Evolutionary conservation across 2,113 vertebrate genomes (phyloP).

Genomic region (Pao palembangensis): DNA sequence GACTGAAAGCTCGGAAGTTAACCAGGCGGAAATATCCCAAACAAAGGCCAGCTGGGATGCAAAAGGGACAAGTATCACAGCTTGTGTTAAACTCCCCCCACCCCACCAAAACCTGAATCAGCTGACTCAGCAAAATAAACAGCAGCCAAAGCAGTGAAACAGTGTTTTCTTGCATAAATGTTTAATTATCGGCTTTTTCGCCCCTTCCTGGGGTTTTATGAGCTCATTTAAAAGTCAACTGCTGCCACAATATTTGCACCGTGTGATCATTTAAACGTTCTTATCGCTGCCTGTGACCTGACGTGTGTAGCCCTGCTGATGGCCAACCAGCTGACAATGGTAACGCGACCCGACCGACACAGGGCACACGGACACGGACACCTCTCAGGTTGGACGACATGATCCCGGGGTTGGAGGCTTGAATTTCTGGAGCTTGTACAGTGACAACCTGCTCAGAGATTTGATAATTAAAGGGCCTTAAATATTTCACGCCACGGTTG

Average conservation of each 20-base stretch:
- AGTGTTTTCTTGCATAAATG: slow-evolving; percentile 1
- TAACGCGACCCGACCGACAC: slow-evolving; percentile 34
- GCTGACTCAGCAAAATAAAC: slow-evolving; percentile 22
- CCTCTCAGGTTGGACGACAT: slow-evolving; percentile 36
- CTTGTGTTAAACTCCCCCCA: slow-evolving; percentile 17
- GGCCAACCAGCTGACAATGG: slow-evolving; percentile 17
- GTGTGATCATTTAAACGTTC: slow-evolving; percentile 24
- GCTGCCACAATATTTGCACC: slow-evolving; percentile 17
- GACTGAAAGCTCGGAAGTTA: slow-evolving; percentile 63
- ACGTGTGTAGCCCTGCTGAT: slow-evolving; percentile 24
- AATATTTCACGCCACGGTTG: slow-evolving; percentile 60
- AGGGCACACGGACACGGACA: slow-evolving; percentile 43
- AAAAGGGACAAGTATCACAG: slow-evolving; percentile 27
- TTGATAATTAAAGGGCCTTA: slow-evolving; percentile 58
- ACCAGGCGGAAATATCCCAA: slow-evolving; percentile 70
- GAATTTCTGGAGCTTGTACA: slow-evolving; percentile 53
- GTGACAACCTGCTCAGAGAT: slow-evolving; percentile 52
- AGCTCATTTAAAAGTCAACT: slow-evolving; percentile 14
- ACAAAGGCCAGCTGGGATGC: slow-evolving; percentile 71
- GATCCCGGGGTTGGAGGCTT: slow-evolving; percentile 37
- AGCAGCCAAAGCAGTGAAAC: slow-evolving; percentile 8
- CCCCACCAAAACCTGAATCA: slow-evolving; percentile 21
- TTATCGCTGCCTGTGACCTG: slow-evolving; percentile 25
- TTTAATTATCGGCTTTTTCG: slow-evolving; percentile 13
- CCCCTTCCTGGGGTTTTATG: slow-evolving; percentile 17